A percentile compares a stretch with the other conserved stretches of the same genome.
Evolutionary conservation across 1,140 invertebrate genomes (phyloP).

Genomic region (Zaprionus ornatus): DNA sequence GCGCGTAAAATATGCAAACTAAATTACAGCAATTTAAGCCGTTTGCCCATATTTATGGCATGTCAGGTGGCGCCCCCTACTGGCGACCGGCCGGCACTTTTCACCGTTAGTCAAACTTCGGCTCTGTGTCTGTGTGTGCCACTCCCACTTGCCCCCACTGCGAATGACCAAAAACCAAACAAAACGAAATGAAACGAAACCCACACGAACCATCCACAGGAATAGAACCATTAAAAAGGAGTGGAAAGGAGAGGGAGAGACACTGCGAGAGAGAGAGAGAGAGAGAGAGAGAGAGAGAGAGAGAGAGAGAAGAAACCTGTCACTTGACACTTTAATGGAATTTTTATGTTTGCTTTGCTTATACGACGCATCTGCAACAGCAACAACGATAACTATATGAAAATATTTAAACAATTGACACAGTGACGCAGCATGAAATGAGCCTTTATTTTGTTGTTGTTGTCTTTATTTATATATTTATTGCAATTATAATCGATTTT

Average conservation of each 20-base stretch:
- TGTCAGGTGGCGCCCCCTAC: conserved; percentile 46
- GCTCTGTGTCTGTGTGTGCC: neutral
- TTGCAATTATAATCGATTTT: neutral
- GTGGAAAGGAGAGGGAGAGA: neutral
- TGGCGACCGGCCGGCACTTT: conserved; percentile 33
- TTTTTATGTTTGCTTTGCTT: conserved; percentile 56
- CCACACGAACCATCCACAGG: conserved; percentile 2
- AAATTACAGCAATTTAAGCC: conserved; percentile 61
- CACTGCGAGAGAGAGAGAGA: neutral
- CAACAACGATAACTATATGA: conserved; percentile 14
- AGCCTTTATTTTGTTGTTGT: neutral
- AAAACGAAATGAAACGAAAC: neutral
- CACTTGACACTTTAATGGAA: conserved; percentile 77
- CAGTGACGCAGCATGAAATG: neutral
- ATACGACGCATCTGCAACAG: conserved; percentile 20
- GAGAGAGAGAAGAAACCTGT: conserved; percentile 36
- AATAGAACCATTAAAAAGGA: conserved; percentile 27
- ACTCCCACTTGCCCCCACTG: conserved; percentile 15
- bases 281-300: neutral
- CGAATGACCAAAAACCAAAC: conserved; percentile 10
- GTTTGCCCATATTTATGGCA: conserved; percentile 48
- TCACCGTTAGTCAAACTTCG: conserved; percentile 28
- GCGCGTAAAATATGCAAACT: conserved; percentile 56
- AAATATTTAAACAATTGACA: conserved; percentile 19
- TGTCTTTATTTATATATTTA: neutral